phyloP scores from a whole-genome alignment of 2,888 invertebrate genomes.

The Acrobasis consociella region DNA sequence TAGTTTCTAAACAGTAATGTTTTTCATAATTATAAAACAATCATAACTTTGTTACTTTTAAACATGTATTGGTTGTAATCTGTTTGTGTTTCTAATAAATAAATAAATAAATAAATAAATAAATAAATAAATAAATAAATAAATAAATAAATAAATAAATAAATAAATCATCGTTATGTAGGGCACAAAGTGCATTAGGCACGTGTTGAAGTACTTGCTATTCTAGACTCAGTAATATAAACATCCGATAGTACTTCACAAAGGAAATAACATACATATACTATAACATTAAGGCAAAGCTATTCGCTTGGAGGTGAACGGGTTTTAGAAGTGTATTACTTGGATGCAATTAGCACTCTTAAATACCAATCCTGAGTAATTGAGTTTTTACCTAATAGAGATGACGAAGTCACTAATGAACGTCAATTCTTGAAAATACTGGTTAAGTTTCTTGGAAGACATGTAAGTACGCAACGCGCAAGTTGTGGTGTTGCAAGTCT shows the following conservation, averaged over 20 bases:
- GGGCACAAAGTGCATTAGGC: background rate
- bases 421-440: background rate
- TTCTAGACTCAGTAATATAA: constrained; percentile 13
- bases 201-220: background rate
- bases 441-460: background rate
- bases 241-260: constrained; percentile 10
- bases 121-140: too few species aligned
- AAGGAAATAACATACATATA: constrained; percentile 17
- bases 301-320: background rate
- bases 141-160: too few species aligned
- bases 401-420: background rate
- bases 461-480: background rate
- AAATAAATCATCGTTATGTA: constrained; percentile 1
- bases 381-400: background rate
- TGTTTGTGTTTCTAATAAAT: too few species aligned
- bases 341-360: background rate
- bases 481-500: background rate
- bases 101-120: too few species aligned
- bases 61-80: too few species aligned
- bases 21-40: background rate
- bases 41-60: too few species aligned
- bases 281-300: background rate
- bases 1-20: background rate
- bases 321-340: background rate
- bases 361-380: background rate